Evolutionary conservation across 2,888 invertebrate genomes (phyloP).

Genomic region (Periphyllus acericola): DNA sequence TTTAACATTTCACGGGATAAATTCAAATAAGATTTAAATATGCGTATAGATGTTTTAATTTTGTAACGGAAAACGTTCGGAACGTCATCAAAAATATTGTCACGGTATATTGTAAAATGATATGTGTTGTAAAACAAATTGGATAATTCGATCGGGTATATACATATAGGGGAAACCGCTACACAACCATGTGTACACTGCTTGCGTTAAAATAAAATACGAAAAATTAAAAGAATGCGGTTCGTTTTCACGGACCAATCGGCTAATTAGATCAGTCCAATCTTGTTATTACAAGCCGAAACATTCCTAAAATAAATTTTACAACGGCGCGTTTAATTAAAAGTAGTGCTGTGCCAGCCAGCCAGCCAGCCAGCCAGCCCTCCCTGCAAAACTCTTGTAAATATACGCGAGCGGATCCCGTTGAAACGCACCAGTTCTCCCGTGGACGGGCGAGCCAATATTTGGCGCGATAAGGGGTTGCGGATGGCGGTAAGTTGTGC

Average conservation of each 20-base stretch:
- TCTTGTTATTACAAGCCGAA: background rate
- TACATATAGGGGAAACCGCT: no score
- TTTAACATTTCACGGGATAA: background rate
- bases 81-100: no score
- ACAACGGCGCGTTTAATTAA: slow-evolving; percentile 49
- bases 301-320: slow-evolving; percentile 44
- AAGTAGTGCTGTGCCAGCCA: slow-evolving; percentile 48
- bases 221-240: background rate
- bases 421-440: background rate
- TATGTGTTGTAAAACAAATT: background rate
- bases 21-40: background rate
- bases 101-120: no score
- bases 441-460: slow-evolving; percentile 39
- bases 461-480: slow-evolving; percentile 31
- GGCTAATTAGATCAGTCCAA: slow-evolving; percentile 35
- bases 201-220: background rate
- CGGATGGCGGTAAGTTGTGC: background rate
- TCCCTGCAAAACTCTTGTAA: slow-evolving; percentile 24
- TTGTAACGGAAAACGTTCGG: background rate
- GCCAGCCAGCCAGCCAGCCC: background rate
- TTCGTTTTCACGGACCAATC: background rate
- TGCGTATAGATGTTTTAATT: background rate
- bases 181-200: background rate
- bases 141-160: background rate
- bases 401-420: background rate